phyloP scores from a whole-genome alignment of 1,140 invertebrate species.

The Dendroctonus valens region DNA sequence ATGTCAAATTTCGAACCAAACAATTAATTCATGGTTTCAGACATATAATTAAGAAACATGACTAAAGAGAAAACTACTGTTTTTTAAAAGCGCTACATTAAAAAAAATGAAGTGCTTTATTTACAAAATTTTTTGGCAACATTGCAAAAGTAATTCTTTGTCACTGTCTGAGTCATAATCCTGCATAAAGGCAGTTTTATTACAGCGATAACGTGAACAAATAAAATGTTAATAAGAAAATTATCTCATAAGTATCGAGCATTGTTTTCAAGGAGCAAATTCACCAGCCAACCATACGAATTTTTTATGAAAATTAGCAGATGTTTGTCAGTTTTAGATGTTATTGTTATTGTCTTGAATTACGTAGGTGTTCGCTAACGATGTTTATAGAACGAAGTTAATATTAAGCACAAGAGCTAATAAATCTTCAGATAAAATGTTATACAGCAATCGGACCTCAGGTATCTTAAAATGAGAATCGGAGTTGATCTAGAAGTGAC shows the following conservation, averaged over 20 bases:
- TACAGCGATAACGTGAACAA: constrained; percentile 13
- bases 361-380: constrained; percentile 13
- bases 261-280: constrained; percentile 20
- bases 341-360: constrained; percentile 2
- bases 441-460: too few relatives aligned
- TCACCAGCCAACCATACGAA: constrained; percentile 10
- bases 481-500: constrained; percentile 31
- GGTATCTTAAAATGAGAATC: too few relatives aligned
- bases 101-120: too few relatives aligned
- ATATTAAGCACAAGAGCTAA: too few relatives aligned
- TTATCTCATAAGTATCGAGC: constrained; percentile 18
- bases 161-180: constrained; percentile 9
- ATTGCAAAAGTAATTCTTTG: not conserved
- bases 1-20: too few relatives aligned
- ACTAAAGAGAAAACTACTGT: too few relatives aligned
- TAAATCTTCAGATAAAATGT: too few relatives aligned
- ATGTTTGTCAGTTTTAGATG: constrained; percentile 7
- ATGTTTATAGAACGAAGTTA: not conserved
- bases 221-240: constrained; percentile 21
- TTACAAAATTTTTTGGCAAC: not conserved
- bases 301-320: constrained; percentile 17
- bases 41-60: too few relatives aligned
- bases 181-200: constrained; percentile 15
- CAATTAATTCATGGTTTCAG: too few relatives aligned
- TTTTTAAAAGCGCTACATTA: too few relatives aligned